Percentiles rank a stretch among this genome's conserved stretches.
These are phyloP conservation scores for Sebastes hubbsi DNA, from an alignment of 2,797 vertebrate species.

Conservation along the genomic window DNA sequence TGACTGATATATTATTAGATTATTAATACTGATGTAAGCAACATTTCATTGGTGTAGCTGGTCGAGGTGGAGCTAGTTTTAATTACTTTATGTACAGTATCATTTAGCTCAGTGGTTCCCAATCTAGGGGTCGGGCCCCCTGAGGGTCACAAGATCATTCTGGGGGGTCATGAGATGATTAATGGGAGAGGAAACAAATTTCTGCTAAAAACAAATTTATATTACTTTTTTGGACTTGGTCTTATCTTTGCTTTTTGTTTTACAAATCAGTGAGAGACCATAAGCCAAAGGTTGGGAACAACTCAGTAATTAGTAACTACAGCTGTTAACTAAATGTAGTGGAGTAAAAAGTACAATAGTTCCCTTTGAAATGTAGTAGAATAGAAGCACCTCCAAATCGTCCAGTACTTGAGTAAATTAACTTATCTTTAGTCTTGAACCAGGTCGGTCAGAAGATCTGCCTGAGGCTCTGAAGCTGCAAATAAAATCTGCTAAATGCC, in stretches of 20 bases:
- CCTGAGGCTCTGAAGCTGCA: background rate
- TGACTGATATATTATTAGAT: too few species aligned
- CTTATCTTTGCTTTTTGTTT: background rate
- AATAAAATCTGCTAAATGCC: background rate
- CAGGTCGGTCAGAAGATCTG: background rate
- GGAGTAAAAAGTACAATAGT: background rate
- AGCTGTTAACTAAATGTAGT: too few species aligned
- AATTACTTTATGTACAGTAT: background rate
- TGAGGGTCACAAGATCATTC: background rate
- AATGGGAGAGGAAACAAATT: background rate
- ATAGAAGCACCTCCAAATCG: background rate
- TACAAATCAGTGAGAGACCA: background rate
- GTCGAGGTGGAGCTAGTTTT: background rate
- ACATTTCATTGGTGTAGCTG: background rate
- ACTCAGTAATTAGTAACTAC: background rate
- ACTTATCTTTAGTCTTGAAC: background rate
- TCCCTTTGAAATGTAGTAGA: background rate
- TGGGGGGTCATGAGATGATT: background rate
- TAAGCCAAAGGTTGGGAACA: background rate
- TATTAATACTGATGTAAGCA: background rate
- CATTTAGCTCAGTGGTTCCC: background rate
- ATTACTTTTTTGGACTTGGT: background rate
- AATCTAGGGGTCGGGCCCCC: background rate
- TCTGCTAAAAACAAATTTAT: background rate
- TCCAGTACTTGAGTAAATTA: background rate